A percentile compares a stretch with the other conserved stretches of the same genome.
Evolutionary conservation across 2,797 vertebrate species (phyloP).

Genomic region (Psittacula derbiana): DNA sequence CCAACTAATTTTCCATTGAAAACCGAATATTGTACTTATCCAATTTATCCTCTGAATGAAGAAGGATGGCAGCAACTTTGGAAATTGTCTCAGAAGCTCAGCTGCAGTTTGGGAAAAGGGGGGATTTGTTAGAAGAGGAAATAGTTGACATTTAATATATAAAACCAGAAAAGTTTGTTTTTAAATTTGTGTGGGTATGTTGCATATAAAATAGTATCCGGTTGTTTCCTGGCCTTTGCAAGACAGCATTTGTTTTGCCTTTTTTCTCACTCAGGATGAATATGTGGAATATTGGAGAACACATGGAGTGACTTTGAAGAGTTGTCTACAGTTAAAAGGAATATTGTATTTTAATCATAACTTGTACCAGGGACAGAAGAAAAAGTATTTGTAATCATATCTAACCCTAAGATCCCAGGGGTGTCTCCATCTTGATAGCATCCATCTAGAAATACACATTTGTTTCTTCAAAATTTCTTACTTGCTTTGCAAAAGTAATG

Average conservation of each 20-base stretch:
- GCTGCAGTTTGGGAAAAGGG: background rate
- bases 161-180: background rate
- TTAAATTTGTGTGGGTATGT: background rate
- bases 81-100: background rate
- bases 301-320: background rate
- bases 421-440: background rate
- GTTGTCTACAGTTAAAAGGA: background rate
- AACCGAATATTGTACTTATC: background rate
- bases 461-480: background rate
- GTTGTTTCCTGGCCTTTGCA: background rate
- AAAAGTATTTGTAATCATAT: background rate
- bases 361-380: background rate
- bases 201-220: background rate
- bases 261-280: background rate
- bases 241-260: background rate
- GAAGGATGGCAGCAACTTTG: background rate
- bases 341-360: background rate
- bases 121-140: background rate
- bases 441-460: background rate
- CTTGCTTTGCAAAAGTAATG: background rate
- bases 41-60: background rate
- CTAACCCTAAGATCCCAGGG: background rate
- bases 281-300: background rate
- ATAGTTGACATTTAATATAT: background rate
- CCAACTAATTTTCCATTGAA: background rate